Evolutionary conservation across 2,113 vertebrate genomes (phyloP).

Genomic region (Potamarius usumacintae): DNA sequence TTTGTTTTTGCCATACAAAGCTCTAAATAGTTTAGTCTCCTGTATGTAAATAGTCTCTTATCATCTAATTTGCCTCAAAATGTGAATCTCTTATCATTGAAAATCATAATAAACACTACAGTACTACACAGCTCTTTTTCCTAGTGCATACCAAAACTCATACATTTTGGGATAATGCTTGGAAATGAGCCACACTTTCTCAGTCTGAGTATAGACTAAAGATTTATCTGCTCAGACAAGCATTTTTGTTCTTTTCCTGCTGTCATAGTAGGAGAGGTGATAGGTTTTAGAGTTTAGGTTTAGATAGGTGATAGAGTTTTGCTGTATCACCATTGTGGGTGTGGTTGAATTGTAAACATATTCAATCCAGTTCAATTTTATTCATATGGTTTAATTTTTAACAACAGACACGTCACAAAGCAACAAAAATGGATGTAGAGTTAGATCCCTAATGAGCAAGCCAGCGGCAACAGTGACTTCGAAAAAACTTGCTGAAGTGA

Average conservation of each 20-base stretch:
- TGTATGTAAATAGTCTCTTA: background rate
- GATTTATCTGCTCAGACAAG: background rate
- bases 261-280: background rate
- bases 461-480: background rate
- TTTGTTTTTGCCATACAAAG: background rate
- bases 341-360: background rate
- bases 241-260: background rate
- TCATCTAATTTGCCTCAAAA: background rate
- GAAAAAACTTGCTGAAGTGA: background rate
- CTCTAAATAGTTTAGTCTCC: background rate
- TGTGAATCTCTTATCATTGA: background rate
- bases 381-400: background rate
- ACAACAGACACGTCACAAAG: background rate
- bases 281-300: background rate
- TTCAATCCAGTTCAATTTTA: background rate
- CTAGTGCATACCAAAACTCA: background rate
- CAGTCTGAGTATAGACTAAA: background rate
- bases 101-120: background rate
- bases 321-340: background rate
- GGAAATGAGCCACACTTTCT: background rate
- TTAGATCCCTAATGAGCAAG: conserved; percentile 1
- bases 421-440: background rate
- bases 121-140: background rate
- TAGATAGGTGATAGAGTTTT: background rate
- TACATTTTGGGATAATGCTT: background rate